Evolutionary conservation across 2,888 invertebrate genomes (phyloP).

Genomic region (Eretmocerus hayati): DNA sequence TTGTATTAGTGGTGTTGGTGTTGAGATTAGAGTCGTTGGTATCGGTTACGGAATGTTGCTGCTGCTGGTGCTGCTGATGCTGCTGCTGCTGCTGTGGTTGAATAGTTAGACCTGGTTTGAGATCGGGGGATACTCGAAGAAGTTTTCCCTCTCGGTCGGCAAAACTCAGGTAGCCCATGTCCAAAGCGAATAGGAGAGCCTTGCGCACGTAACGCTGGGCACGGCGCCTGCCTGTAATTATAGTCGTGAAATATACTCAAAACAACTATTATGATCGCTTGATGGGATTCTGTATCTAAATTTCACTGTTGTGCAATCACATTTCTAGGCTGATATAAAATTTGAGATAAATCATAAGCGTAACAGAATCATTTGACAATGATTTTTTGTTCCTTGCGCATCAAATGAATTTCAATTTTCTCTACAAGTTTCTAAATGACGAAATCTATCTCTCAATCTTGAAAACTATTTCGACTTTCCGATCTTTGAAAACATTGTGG

Average conservation of each 20-base stretch:
- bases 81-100: neutral
- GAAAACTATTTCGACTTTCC: too few species aligned
- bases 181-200: slow-evolving; percentile 33
- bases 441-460: too few species aligned
- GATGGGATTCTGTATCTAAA: too few species aligned
- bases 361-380: too few species aligned
- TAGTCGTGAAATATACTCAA: neutral
- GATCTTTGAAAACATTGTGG: too few species aligned
- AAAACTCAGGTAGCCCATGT: slow-evolving; percentile 34
- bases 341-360: too few species aligned
- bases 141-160: slow-evolving; percentile 29
- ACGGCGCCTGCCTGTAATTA: slow-evolving; percentile 30
- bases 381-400: too few species aligned
- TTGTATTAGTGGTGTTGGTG: neutral
- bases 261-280: neutral
- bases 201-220: slow-evolving; percentile 33
- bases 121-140: slow-evolving; percentile 28
- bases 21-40: neutral
- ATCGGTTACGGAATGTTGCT: neutral
- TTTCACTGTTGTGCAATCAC: too few species aligned
- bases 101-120: neutral
- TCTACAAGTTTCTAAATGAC: too few species aligned
- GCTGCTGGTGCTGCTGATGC: neutral
- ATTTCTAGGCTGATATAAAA: too few species aligned
- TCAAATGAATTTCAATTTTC: neutral